A percentile compares a stretch with the other conserved stretches of the same genome.
Evolutionary conservation across 1,140 invertebrate genomes (phyloP).

Genomic region (Caerostris extrusa): DNA sequence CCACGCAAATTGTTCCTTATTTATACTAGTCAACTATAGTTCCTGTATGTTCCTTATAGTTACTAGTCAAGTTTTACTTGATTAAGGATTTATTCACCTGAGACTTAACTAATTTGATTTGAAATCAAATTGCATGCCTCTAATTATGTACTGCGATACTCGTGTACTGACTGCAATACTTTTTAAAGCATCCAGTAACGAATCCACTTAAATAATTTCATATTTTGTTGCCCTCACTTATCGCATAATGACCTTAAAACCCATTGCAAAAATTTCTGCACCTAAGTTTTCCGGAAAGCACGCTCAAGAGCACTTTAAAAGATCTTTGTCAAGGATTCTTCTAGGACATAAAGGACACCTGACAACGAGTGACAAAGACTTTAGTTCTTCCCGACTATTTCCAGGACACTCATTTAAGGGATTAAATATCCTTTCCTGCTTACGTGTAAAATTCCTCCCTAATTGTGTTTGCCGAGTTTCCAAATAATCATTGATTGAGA

Average conservation of each 20-base stretch:
- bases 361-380: background rate
- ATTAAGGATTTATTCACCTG: background rate
- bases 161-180: background rate
- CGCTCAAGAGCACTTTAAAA: background rate
- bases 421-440: constrained; percentile 1
- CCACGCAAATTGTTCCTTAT: too few species aligned
- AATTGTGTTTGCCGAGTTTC: constrained; percentile 43
- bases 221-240: background rate
- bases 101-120: background rate
- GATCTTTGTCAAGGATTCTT: too few species aligned
- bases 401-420: constrained; percentile 21
- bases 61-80: background rate
- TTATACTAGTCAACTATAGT: too few species aligned
- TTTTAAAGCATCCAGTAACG: background rate
- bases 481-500: constrained; percentile 37
- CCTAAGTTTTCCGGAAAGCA: background rate
- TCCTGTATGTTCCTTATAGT: too few species aligned
- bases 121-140: background rate
- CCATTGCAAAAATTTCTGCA: background rate
- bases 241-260: background rate
- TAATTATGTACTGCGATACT: background rate
- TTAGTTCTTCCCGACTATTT: background rate
- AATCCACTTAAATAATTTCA: background rate
- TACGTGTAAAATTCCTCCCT: background rate
- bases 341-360: background rate